phyloP scores from a whole-genome alignment of 2,797 vertebrate genomes.

The Neopelma chrysocephalum region DNA sequence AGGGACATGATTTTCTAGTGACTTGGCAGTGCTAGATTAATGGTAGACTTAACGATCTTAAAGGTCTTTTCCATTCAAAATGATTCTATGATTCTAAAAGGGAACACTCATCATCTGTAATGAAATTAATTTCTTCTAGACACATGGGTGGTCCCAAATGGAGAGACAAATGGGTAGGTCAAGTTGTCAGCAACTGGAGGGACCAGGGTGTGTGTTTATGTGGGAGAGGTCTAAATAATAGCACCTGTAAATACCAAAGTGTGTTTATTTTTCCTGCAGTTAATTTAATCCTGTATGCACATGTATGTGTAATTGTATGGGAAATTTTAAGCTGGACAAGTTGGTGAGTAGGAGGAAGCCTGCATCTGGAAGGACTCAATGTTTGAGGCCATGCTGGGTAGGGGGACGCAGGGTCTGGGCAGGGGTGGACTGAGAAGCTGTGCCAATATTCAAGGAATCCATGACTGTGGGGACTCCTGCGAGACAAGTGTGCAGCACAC shows the following conservation, averaged over 20 bases:
- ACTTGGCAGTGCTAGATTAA: not conserved
- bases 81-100: not conserved
- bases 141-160: fast-evolving
- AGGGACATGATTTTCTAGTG: not conserved
- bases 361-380: not conserved
- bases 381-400: not conserved
- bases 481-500: not conserved
- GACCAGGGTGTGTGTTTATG: not conserved
- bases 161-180: not conserved
- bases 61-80: not conserved
- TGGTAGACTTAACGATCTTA: not conserved
- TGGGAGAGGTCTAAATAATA: not conserved
- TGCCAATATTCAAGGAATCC: not conserved
- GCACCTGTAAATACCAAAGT: not conserved
- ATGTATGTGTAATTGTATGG: not conserved
- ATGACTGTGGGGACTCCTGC: not conserved
- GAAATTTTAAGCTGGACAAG: not conserved
- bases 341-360: not conserved
- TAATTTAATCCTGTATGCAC: not conserved
- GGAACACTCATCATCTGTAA: not conserved
- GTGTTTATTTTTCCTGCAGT: not conserved
- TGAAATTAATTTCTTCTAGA: not conserved
- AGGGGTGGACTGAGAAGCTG: not conserved
- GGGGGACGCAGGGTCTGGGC: not conserved
- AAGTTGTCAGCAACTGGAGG: not conserved